A percentile compares a stretch with the other conserved stretches of the same genome.
Evolutionary conservation across 2,797 vertebrate genomes (phyloP).

Genomic region (Sandelia bainsii): DNA sequence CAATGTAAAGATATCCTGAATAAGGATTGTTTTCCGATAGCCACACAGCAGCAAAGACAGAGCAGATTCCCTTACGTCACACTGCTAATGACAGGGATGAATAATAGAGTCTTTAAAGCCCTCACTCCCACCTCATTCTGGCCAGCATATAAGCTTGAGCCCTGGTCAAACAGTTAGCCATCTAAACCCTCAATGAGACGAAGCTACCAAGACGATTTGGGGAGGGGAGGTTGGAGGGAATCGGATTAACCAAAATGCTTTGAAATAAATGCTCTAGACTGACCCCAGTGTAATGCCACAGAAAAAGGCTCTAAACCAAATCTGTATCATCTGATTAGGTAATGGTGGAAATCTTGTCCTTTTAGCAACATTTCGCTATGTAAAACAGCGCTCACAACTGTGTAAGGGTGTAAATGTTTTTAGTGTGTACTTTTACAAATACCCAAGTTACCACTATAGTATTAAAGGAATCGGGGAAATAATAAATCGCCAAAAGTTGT

Average conservation of each 20-base stretch:
- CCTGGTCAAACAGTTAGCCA: conserved; percentile 61
- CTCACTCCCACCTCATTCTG: conserved; percentile 64
- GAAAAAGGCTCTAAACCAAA: conserved; percentile 66
- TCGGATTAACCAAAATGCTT: conserved; percentile 78
- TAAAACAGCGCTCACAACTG: conserved; percentile 19
- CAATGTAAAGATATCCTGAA: conserved; percentile 7
- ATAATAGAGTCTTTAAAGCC: conserved; percentile 69
- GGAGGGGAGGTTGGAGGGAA: conserved; percentile 50
- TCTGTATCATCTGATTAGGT: conserved; percentile 66
- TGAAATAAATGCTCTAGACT: conserved; percentile 60
- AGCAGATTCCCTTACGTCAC: conserved; percentile 60
- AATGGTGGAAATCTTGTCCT: conserved; percentile 45
- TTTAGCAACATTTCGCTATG: conserved; percentile 41
- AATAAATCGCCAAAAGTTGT: conserved; percentile 76
- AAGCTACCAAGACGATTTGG: conserved; percentile 76
- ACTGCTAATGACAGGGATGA: conserved; percentile 70
- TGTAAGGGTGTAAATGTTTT: neutral
- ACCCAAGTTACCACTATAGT: conserved; percentile 57
- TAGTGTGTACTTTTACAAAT: conserved; percentile 59
- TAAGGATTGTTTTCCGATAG: conserved; percentile 49
- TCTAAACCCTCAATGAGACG: conserved; percentile 64
- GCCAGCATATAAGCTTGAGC: conserved; percentile 57
- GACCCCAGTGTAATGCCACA: conserved; percentile 62
- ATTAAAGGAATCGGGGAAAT: conserved; percentile 73
- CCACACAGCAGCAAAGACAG: conserved; percentile 50